Evolutionary conservation across 2,888 invertebrate genomes (phyloP).

Genomic region (Aspidiotus rigidus): DNA sequence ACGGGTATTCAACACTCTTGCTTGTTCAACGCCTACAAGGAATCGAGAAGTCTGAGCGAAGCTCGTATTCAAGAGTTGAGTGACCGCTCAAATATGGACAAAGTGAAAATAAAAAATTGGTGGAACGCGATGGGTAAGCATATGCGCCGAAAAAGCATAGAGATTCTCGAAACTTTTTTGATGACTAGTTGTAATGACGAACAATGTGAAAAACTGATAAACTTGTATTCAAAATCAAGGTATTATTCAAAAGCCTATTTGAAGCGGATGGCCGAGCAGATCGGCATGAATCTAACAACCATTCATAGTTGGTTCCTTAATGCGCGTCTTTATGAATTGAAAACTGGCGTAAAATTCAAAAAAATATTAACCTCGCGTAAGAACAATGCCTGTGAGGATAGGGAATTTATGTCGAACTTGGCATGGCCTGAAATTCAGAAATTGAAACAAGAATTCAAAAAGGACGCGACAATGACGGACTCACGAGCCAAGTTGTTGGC

Average conservation of each 20-base stretch:
- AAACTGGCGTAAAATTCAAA: background rate
- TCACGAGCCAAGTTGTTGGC: background rate
- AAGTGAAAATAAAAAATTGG: too few relatives aligned
- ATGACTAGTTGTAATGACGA: too few relatives aligned
- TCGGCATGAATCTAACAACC: background rate
- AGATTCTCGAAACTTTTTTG: too few relatives aligned
- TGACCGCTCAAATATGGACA: too few relatives aligned
- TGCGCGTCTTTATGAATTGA: constrained; percentile 16
- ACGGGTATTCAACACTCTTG: too few relatives aligned
- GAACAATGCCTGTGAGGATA: background rate
- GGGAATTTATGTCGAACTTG: background rate
- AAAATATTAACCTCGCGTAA: background rate
- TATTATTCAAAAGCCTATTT: background rate
- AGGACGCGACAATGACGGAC: constrained; percentile 4
- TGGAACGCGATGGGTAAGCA: too few relatives aligned
- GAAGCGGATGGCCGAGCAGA: background rate
- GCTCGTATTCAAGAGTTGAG: too few relatives aligned
- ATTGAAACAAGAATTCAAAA: background rate
- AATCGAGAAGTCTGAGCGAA: too few relatives aligned
- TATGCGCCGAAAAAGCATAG: too few relatives aligned
- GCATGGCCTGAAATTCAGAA: background rate
- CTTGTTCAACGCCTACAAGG: too few relatives aligned
- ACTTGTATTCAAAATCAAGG: background rate
- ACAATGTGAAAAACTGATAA: background rate
- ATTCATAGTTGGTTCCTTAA: constrained; percentile 15